A percentile compares a stretch with the other conserved stretches of the same genome.
Conservation (phyloP, 2,797 vertebrate genomes). For the Menidia menidia region DNA sequence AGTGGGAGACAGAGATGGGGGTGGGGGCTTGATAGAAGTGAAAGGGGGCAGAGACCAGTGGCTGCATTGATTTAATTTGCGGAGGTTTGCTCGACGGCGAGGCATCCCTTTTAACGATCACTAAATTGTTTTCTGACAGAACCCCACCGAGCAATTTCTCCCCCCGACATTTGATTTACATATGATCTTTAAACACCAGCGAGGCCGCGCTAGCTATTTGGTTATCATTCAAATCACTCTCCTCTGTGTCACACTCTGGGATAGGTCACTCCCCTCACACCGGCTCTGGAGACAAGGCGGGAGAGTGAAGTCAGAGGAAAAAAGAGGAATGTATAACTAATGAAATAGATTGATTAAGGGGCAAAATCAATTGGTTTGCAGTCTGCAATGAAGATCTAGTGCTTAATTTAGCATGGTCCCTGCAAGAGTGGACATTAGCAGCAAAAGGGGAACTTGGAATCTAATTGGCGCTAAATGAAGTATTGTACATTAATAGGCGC, state of each 20-base stretch:
- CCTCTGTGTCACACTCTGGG: conserved; percentile 85
- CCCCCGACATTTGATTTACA: conserved; percentile 96
- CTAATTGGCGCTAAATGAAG: conserved; percentile 94
- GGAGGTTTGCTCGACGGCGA: conserved; percentile 83
- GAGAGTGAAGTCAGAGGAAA: conserved; percentile 39
- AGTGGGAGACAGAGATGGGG: conserved; percentile 16
- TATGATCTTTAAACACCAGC: conserved; percentile 96
- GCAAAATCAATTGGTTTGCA: conserved; percentile 93
- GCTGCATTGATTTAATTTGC: conserved; percentile 85
- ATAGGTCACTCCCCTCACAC: conserved; percentile 88
- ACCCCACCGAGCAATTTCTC: conserved; percentile 87
- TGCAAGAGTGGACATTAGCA: conserved; percentile 87
- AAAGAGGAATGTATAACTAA: conserved; percentile 93
- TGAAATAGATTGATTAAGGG: conserved; percentile 96
- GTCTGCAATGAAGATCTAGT: conserved; percentile 88
- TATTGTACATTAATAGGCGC: conserved; percentile 83
- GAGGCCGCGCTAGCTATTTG: conserved; percentile 88
- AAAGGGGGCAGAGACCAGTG: conserved; percentile 74
- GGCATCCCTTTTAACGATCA: conserved; percentile 92
- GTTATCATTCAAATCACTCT: conserved; percentile 94
- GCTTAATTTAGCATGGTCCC: conserved; percentile 92
- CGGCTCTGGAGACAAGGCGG: conserved; percentile 72
- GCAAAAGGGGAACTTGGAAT: conserved; percentile 80
- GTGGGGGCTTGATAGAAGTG: conserved; percentile 63
- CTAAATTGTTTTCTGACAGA: conserved; percentile 97